These are phyloP conservation scores for Rallus limicola DNA, from an alignment of 2,113 vertebrate genomes.

Conservation along the genomic window DNA sequence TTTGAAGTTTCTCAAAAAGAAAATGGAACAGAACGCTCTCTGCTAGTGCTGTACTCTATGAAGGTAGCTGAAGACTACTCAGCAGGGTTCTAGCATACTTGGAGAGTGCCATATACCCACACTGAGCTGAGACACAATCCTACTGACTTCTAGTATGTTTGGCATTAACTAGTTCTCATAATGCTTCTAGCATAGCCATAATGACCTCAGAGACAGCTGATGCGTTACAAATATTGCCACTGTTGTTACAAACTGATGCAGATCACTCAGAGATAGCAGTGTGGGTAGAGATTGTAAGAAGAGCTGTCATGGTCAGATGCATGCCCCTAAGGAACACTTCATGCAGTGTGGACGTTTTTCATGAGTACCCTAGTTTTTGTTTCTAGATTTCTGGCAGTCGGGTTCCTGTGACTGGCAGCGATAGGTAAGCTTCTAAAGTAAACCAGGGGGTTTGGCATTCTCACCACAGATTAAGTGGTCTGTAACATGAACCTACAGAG, in stretches of 20 bases:
- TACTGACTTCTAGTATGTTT: neutral
- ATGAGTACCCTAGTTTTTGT: neutral
- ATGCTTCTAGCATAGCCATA: neutral
- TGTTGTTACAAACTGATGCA: neutral
- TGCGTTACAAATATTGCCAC: neutral
- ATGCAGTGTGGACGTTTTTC: neutral
- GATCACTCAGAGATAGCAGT: neutral
- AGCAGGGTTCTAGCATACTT: neutral
- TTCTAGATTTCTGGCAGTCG: neutral
- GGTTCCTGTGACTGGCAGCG: neutral
- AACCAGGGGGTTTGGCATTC: neutral
- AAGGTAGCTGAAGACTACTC: neutral
- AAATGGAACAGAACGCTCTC: neutral
- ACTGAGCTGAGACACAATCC: neutral
- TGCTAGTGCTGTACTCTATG: neutral
- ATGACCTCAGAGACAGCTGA: neutral
- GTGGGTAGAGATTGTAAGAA: neutral
- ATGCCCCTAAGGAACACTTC: neutral
- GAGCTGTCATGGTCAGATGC: neutral
- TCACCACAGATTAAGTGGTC: neutral
- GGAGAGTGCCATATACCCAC: rapidly evolving
- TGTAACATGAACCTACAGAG: rapidly evolving
- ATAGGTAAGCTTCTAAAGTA: neutral
- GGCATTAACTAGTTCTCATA: neutral
- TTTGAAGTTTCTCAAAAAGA: neutral